phyloP scores from a whole-genome alignment of 2,888 invertebrate species.

The Tipula vernalis region DNA sequence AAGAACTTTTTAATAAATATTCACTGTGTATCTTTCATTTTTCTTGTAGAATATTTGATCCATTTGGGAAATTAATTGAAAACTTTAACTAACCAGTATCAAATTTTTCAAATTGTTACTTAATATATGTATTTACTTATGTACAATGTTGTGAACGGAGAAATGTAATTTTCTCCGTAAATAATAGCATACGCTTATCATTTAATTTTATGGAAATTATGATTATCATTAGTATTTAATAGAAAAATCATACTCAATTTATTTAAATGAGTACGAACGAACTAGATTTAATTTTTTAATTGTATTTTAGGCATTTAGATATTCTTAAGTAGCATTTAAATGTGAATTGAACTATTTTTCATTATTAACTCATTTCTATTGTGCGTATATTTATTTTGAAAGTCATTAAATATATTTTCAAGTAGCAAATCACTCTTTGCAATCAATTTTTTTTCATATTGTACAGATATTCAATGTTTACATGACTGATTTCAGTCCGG shows the following conservation, averaged over 20 bases:
- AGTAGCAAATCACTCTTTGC: too few species aligned
- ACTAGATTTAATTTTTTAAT: background rate
- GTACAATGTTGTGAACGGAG: background rate
- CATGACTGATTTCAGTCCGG: too few species aligned
- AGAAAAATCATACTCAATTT: background rate
- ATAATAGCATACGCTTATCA: background rate
- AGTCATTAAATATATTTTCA: too few species aligned
- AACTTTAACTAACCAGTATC: background rate
- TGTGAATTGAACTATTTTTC: too few species aligned
- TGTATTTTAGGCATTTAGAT: too few species aligned
- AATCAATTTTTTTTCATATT: too few species aligned
- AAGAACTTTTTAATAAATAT: background rate
- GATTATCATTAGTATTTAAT: background rate
- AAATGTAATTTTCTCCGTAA: background rate
- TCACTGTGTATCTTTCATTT: background rate
- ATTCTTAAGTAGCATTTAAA: too few species aligned
- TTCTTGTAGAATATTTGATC: background rate
- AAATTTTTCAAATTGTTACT: too few species aligned
- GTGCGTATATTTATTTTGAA: too few species aligned
- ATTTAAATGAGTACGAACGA: background rate
- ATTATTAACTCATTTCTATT: too few species aligned
- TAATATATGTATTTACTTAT: too few species aligned
- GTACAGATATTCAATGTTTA: too few species aligned
- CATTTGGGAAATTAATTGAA: background rate
- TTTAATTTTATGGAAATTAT: background rate